phyloP scores from a whole-genome alignment of 2,888 invertebrate species.

The Acanthosoma haemorrhoidale region DNA sequence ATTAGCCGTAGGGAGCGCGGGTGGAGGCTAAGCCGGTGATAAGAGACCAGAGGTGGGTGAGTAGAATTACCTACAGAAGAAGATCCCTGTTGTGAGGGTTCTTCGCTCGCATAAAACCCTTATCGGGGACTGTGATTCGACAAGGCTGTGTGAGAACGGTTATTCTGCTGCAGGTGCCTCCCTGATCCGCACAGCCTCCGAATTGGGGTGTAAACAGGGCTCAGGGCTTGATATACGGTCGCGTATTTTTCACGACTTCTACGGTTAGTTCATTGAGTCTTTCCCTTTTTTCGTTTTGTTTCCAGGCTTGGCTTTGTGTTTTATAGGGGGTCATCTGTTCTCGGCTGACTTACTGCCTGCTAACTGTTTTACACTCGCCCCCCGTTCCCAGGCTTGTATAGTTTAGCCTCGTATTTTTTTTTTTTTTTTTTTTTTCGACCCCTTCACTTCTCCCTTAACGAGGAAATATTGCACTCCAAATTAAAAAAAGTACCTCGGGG shows the following conservation, averaged over 20 bases:
- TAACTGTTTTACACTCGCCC: constrained; percentile 20
- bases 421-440: too few relatives aligned
- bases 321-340: constrained; percentile 26
- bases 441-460: not conserved
- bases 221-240: constrained; percentile 3
- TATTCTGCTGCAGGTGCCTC: too few relatives aligned
- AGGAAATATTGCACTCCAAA: not conserved
- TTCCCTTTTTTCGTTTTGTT: not conserved
- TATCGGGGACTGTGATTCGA: too few relatives aligned
- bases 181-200: not conserved
- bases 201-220: constrained; percentile 21
- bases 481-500: not conserved
- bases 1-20: too few relatives aligned
- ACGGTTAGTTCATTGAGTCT: not conserved
- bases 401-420: too few relatives aligned
- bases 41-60: not conserved
- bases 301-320: not conserved
- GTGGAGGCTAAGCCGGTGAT: not conserved
- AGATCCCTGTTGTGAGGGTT: not conserved
- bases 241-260: constrained; percentile 21
- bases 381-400: constrained; percentile 16
- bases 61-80: too few relatives aligned
- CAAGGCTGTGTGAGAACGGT: too few relatives aligned
- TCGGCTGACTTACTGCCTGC: constrained; percentile 7
- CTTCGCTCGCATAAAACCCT: not conserved